These are phyloP conservation scores for Anolis sagrei DNA, from an alignment of 2,113 vertebrate species.

Conservation along the genomic window DNA sequence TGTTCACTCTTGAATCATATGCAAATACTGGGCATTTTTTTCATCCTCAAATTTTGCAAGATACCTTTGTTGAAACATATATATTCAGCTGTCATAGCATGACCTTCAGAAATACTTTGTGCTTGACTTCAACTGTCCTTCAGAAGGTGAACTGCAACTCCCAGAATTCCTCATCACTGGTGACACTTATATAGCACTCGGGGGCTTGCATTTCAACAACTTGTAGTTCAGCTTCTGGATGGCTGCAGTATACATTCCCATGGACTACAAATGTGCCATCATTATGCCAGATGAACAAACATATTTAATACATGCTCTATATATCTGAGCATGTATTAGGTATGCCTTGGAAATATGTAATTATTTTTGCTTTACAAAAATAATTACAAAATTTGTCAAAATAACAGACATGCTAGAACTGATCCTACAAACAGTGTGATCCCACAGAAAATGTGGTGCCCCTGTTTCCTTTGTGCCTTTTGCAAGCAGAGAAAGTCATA, in stretches of 20 bases:
- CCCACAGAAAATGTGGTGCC: neutral
- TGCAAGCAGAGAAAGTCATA: neutral
- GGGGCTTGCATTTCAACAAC: no score
- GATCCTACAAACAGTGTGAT: neutral
- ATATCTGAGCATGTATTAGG: no score
- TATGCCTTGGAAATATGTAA: neutral
- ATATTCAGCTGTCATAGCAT: constrained; percentile 51
- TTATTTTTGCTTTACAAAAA: neutral
- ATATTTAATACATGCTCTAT: neutral
- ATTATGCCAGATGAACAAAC: neutral
- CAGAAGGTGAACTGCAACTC: no score
- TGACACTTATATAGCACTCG: no score
- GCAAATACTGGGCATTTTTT: constrained; percentile 77
- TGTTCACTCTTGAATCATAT: constrained; percentile 81
- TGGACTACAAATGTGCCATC: neutral
- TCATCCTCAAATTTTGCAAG: constrained; percentile 70
- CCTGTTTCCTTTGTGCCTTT: neutral
- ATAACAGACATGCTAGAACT: no score
- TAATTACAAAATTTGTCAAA: neutral
- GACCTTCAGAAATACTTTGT: constrained; percentile 39
- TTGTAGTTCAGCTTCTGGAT: no score
- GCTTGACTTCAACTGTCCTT: constrained; percentile 23
- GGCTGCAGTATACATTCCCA: neutral
- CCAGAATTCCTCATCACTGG: no score
- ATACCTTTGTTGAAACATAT: constrained; percentile 68